Evolutionary conservation across 37 sponge, comb jelly and placozoan genomes (phyloP), one percentile per base, ranked within the genome.

Genomic region (Spongilla lacustris): DNA sequence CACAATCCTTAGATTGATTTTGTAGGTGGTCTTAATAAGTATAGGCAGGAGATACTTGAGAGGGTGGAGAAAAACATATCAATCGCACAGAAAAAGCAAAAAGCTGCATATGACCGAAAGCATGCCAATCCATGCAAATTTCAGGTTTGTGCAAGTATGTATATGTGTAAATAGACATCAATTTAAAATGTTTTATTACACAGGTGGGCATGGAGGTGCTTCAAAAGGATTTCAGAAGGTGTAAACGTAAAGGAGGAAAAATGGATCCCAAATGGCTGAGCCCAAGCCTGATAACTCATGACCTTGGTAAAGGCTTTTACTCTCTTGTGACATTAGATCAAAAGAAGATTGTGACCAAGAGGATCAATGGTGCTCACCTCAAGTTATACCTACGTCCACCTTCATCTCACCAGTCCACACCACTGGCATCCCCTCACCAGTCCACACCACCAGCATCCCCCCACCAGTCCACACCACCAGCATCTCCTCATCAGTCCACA

Each of bases 41-140:
- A 41, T 41, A 41, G 79, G 36, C 36, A 48, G 28, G 80, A 84
- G 36, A 29, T 41, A 31, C 75, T 32, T 36, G 24, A 84, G 29
- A 37, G 26, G 79, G 85, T 38, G 25, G 35, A 82, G 50, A 76
- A 35, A 17, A 84, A 84, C 79, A 84, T 84, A 29, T 77, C 23
- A 46, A 21, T 30, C 21, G 85, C 85, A 28, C 85, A 84, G 85
- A 19, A 84, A 25, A 81, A 81, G n/a, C 85, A 84, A 36, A 84
- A 84, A 41, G 36, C 22, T 14, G 31, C 28, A 46, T 84, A 84
- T 84, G 85, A 84, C 58, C 24, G 34, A 58, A 84, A 36, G 37
- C 85, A 74, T 74, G 48, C 50, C 28, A 73, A 41, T 36, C 58
- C 85, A 29, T 24, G 58, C 50, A 48, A 46, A 48, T 78, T 48